A percentile compares a stretch with the other conserved stretches of the same genome.
Evolutionary conservation across 2,797 vertebrate genomes (phyloP).

Genomic region (Chanos chanos): DNA sequence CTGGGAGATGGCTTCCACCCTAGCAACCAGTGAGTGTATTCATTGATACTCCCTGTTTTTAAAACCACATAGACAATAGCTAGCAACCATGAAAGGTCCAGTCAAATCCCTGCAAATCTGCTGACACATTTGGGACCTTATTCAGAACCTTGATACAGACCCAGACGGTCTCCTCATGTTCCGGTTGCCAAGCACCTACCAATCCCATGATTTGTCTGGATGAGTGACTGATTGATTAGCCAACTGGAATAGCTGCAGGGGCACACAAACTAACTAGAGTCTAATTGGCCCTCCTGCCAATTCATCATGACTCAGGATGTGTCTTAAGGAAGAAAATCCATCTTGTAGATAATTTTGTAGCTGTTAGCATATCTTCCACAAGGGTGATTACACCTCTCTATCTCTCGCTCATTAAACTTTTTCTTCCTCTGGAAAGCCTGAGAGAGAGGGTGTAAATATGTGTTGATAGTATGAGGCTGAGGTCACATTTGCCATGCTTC

Average conservation of each 20-base stretch:
- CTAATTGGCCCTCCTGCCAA: constrained; percentile 49
- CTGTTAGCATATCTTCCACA: constrained; percentile 44
- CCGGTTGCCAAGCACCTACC: constrained; percentile 30
- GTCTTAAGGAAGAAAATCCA: constrained; percentile 41
- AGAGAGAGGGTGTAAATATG: constrained; percentile 19
- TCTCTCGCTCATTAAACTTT: constrained; percentile 57
- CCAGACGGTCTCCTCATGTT: background rate
- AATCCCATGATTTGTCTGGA: constrained; percentile 39
- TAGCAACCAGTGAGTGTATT: constrained; percentile 12
- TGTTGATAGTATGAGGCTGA: constrained; percentile 30
- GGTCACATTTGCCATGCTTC: constrained; percentile 34
- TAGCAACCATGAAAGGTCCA: background rate
- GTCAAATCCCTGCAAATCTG: constrained; percentile 22
- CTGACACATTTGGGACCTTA: background rate
- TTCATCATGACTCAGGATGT: constrained; percentile 53
- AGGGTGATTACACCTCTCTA: constrained; percentile 44
- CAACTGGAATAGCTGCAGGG: constrained; percentile 37
- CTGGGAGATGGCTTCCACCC: constrained; percentile 26
- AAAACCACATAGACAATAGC: background rate
- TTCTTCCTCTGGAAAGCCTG: constrained; percentile 22
- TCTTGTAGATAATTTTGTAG: constrained; percentile 49
- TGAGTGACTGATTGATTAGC: constrained; percentile 52
- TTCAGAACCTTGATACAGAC: constrained; percentile 6
- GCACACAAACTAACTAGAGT: constrained; percentile 40
- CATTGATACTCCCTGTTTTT: constrained; percentile 4